Conservation (phyloP, 1,140 invertebrate genomes). For the Hyposmocoma kahamanoa region DNA sequence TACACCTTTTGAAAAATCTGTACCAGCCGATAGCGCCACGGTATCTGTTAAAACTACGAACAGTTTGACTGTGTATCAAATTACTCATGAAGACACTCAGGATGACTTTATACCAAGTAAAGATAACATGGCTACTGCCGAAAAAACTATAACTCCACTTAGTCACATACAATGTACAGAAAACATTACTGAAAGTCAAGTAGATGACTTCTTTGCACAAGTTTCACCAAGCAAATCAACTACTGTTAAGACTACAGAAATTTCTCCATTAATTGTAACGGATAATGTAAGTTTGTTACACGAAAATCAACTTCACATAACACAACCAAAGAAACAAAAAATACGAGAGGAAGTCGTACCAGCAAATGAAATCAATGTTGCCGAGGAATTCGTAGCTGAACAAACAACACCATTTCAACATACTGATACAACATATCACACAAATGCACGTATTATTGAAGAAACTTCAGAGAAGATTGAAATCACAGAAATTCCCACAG, state of each 20-base stretch:
- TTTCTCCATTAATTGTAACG: slow-evolving; percentile 43
- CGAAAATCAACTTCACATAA: slow-evolving; percentile 36
- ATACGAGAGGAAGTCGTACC: slow-evolving; percentile 24
- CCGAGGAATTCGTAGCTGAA: slow-evolving; percentile 36
- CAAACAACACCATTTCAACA: slow-evolving; percentile 21
- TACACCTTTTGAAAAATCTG: slow-evolving; percentile 22
- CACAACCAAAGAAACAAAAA: slow-evolving; percentile 29
- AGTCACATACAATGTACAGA: slow-evolving; percentile 52
- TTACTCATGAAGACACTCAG: slow-evolving; percentile 26
- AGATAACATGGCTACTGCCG: slow-evolving; percentile 28
- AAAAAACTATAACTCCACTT: slow-evolving; percentile 33
- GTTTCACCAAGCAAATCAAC: slow-evolving; percentile 26
- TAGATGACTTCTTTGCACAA: slow-evolving; percentile 29
- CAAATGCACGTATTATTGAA: too few relatives aligned
- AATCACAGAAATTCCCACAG: too few relatives aligned
- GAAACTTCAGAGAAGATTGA: too few relatives aligned
- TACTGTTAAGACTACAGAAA: slow-evolving; percentile 22
- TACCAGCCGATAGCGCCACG: slow-evolving; percentile 25
- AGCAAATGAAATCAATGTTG: slow-evolving; percentile 35
- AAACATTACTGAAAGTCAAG: slow-evolving; percentile 35
- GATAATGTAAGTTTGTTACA: slow-evolving; percentile 43
- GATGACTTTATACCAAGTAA: slow-evolving; percentile 17
- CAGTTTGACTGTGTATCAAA: slow-evolving; percentile 32
- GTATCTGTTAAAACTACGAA: slow-evolving; percentile 30
- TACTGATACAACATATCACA: slow-evolving; percentile 19